phyloP scores from a whole-genome alignment of 2,797 vertebrate genomes.

The Phyllotis vaccarum region DNA sequence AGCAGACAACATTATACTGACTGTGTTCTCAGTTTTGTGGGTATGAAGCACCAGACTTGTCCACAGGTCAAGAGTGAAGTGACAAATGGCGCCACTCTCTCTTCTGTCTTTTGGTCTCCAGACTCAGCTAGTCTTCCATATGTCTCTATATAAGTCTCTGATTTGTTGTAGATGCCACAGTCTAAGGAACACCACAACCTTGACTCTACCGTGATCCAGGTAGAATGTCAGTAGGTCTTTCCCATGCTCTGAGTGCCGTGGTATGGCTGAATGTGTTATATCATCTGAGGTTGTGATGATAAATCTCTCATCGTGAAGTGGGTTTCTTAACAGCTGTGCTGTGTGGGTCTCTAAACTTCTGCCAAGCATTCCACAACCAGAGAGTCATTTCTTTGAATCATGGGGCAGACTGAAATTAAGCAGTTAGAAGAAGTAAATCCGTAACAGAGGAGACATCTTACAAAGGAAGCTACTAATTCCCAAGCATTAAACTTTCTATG shows the following conservation, averaged over 20 bases:
- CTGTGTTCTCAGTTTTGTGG: not conserved
- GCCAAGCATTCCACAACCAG: not conserved
- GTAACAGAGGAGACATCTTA: not conserved
- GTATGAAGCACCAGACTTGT: not conserved
- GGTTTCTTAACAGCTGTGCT: not conserved
- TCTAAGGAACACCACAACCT: not conserved
- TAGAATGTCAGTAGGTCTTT: not conserved
- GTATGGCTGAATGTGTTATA: not conserved
- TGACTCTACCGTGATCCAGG: not conserved
- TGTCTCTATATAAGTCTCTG: not conserved
- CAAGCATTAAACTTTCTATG: not conserved
- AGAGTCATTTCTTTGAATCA: not conserved
- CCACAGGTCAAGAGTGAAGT: not conserved
- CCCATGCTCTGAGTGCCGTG: not conserved
- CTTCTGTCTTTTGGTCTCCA: not conserved
- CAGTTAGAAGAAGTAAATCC: not conserved
- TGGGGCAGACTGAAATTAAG: not conserved
- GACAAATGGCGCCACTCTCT: not conserved
- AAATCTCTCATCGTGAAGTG: not conserved
- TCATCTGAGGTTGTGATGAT: not conserved
- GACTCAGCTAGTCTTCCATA: not conserved
- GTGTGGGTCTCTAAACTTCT: not conserved
- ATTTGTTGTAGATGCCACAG: not conserved
- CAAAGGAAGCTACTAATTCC: not conserved
- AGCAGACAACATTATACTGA: not conserved